Evolutionary conservation across 2,888 invertebrate genomes (phyloP).

Genomic region (Thecophora atra): DNA sequence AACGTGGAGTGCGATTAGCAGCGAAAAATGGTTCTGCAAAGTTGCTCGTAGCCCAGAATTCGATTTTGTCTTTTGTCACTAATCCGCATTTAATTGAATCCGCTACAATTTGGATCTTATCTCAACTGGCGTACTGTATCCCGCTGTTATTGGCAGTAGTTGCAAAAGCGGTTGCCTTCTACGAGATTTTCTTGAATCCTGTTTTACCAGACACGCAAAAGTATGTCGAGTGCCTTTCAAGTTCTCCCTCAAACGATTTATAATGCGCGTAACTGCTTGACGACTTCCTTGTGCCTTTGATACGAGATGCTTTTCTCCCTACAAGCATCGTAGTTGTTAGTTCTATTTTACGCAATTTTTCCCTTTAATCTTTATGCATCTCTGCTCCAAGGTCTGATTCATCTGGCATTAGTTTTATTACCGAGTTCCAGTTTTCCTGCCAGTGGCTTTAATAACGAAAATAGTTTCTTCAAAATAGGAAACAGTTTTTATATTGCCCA

Average conservation of each 20-base stretch:
- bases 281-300: conserved; percentile 27
- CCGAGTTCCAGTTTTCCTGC: too few relatives aligned
- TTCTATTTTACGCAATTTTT: too few relatives aligned
- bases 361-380: background rate
- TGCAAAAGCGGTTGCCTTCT: background rate
- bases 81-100: conserved; percentile 47
- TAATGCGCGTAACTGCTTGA: conserved; percentile 28
- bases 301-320: background rate
- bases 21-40: conserved; percentile 15
- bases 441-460: too few relatives aligned
- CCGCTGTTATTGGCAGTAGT: conserved; percentile 23
- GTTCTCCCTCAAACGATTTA: background rate
- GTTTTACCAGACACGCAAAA: conserved; percentile 13
- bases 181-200: conserved; percentile 10
- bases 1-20: background rate
- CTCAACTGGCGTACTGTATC: conserved; percentile 19
- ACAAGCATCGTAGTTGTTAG: background rate
- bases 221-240: conserved; percentile 19
- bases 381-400: too few relatives aligned
- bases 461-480: too few relatives aligned
- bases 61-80: conserved; percentile 44
- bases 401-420: too few relatives aligned
- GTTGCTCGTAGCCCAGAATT: conserved; percentile 37
- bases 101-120: conserved; percentile 34
- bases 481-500: too few relatives aligned